Evolutionary conservation across 37 sponge, comb jelly and placozoan genomes (phyloP).

Genomic region (Hormiphora californensis): DNA sequence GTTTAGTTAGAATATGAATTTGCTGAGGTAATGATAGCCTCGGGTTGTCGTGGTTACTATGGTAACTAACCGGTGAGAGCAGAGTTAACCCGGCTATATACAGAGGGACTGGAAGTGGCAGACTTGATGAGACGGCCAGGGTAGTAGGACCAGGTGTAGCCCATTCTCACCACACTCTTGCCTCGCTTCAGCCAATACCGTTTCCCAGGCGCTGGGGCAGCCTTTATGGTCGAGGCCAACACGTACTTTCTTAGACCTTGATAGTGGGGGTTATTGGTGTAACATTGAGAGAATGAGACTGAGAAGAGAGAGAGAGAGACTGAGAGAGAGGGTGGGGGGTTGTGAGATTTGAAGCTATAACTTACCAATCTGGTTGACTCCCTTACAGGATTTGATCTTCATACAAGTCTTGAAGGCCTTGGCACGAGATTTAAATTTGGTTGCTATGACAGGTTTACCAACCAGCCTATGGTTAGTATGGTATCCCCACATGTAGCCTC

Average conservation of each 20-base stretch:
- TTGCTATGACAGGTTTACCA: not conserved
- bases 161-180: not conserved
- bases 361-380: too few species aligned
- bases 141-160: constrained; percentile 2
- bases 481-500: not conserved
- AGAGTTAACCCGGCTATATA: not conserved
- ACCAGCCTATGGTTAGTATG: not conserved
- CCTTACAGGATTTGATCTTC: not conserved
- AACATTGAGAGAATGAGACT: too few species aligned
- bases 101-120: not conserved
- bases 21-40: too few species aligned
- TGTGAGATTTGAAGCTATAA: too few species aligned
- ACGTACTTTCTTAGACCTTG: not conserved
- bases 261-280: too few species aligned
- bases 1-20: too few species aligned
- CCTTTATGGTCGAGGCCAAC: not conserved
- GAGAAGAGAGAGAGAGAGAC: too few species aligned
- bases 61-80: not conserved
- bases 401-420: not conserved
- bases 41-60: too few species aligned
- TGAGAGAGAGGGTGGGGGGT: too few species aligned
- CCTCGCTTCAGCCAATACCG: constrained; percentile 5
- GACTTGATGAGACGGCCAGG: not conserved
- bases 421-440: not conserved
- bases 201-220: not conserved